A percentile compares a stretch with the other conserved stretches of the same genome.
Evolutionary conservation across 2,797 vertebrate species (phyloP).

Genomic region (Acanthurus tractus): DNA sequence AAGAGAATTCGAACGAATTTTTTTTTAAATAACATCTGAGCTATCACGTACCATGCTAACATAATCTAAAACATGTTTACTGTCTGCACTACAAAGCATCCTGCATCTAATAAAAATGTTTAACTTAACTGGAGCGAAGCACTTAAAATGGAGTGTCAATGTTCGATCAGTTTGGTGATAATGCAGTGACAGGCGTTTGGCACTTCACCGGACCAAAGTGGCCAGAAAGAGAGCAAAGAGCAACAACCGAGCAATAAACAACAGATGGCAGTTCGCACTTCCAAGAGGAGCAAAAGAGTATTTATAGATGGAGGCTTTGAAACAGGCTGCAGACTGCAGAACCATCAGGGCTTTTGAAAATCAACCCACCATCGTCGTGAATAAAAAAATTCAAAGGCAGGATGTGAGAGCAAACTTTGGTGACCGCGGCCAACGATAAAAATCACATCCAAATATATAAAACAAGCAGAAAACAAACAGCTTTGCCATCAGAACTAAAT

Average conservation of each 20-base stretch:
- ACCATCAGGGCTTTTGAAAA: slow-evolving; percentile 46
- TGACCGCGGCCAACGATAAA: not conserved
- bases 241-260: slow-evolving; percentile 64
- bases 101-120: not conserved
- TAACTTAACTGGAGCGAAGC: not conserved
- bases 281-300: slow-evolving; percentile 50
- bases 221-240: slow-evolving; percentile 58
- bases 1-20: slow-evolving; percentile 40
- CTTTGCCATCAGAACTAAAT: not conserved
- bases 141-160: slow-evolving; percentile 8
- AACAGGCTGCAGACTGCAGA: slow-evolving; percentile 19
- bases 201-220: slow-evolving; percentile 21
- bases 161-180: slow-evolving; percentile 47
- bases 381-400: too few species aligned
- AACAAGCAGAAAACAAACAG: not conserved
- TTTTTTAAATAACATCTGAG: slow-evolving; percentile 20
- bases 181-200: slow-evolving; percentile 55
- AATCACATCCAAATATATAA: slow-evolving; percentile 9
- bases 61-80: slow-evolving; percentile 32
- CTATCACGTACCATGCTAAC: slow-evolving; percentile 4
- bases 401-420: slow-evolving; percentile 3
- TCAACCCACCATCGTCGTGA: slow-evolving; percentile 5
- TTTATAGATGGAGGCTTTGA: slow-evolving; percentile 52
- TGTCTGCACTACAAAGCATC: not conserved
- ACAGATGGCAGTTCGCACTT: slow-evolving; percentile 64